Base-by-base conservation (phyloP, 2,113 vertebrate species). In the Dromaius novaehollandiae region DNA sequence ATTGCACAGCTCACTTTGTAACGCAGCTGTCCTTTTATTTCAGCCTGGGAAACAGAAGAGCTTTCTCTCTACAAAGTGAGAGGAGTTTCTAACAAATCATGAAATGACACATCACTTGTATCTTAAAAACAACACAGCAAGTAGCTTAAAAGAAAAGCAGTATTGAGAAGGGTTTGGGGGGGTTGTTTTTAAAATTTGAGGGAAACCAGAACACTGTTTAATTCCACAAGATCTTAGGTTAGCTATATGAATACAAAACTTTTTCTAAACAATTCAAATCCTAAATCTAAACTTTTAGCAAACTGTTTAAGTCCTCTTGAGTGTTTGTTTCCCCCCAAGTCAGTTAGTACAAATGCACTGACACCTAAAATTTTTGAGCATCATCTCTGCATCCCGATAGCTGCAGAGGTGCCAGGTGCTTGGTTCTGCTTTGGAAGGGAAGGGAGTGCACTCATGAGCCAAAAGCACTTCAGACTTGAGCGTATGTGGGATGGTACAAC, bases 401-500 rank as follows among this genome's bases (percentile, higher is more conserved):
- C 13, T n/a, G 25, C 69, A 75, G 46, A 86, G 2, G 53, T 44
- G 48, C 61, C 19, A 34, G 48, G n/a, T 17, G 18, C 50, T 25
- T 7, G 50, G 25, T 13, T 13, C 50, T 73, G 34, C 69, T 51
- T 71, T 18, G n/a, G 46, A 36, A 36, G 34, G 48, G 22, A 71
- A 28, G 2, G 9, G 22, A 28, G 53, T 8, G 13, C 71, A 51
- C 30, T 46, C 68, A 6, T 2, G 86, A 88, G 58, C 42, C 4
- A 6, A 73, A 24, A 38, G 48, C 50, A 1, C 9, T 11, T 0
- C 3, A 55, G 61, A 50, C 11, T 83, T 0, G 1, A 63, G 46
- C 0, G 0, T 32, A 50, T 0, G 6, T 36, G 63, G 42, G 79
- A 61, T 7, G 40, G 89, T 56, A 44, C 25, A 76, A 93, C 9